Evolutionary conservation across 64 coral and sea anemone species (phyloP), one percentile per base, ranked within the genome.

Genomic region (Stichodactyla mertensii): DNA sequence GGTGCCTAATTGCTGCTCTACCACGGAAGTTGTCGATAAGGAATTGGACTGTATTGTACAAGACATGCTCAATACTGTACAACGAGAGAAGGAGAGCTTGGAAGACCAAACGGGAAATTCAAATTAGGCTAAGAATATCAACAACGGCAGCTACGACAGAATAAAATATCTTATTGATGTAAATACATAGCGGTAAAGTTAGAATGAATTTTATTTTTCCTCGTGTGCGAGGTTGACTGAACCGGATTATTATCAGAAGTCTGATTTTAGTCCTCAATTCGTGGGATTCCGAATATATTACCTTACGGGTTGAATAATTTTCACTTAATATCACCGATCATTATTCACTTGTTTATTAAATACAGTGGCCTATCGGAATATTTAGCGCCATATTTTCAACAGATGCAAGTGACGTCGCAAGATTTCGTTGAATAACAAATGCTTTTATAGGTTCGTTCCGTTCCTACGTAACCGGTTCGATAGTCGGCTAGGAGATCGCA

Each of bases 1-100:
- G 69, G 27, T 23, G 69, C 22, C 23, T 27, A 74, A 74, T 74
- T 74, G 24, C 24, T n/a, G 69, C 23, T 31, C 69, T 74, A 74
- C 69, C 69, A 23, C 69, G 69, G 69, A 74, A 74, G 88, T 84
- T 16, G 87, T 92, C 62, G 94, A 96, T 79, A 57, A 87, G 7
- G 94, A 96, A 77, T 58, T 96, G 6, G 85, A 93, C 74, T 85
- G 89, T 51, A 96, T 96, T 26, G 88, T 96, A 9, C 84, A 93
- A 52, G 94, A 96, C 70, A 89, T 96, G 60, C 77, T 96, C 6
- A 82, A 71, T 18, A 93, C 88, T 13, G 94, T 96, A 12, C 91
- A 96, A 28, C 62, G 86, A 81, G 94, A 95, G 84, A 88, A 88
- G 64, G 91, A 59, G 2, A 83, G 89, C n/a, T 80, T 92, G 28